Evolutionary conservation across 1,140 invertebrate genomes (phyloP), one percentile per base, ranked within the genome.

Genomic region (Dreissena rostriformis): DNA sequence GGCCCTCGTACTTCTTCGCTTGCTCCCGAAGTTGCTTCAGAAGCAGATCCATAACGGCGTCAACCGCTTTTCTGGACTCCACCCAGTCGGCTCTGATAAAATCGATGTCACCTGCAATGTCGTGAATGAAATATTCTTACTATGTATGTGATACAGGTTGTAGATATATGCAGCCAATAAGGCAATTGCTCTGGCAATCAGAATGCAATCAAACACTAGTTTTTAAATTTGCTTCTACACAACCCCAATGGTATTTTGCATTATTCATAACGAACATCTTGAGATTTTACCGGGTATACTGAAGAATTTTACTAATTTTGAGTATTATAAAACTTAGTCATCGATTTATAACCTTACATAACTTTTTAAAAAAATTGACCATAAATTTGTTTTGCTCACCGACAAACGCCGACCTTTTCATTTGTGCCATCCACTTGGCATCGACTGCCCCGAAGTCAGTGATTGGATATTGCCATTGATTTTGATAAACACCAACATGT

Each of bases 391-490:
- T 15, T 19, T 28, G 17, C 28, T 15, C 71, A 81, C 78, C 78
- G 61, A 81, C 29, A 81, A 71, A 81, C 12, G 1, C 52, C 15
- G 78, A 81, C 15, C 67, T 55, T 51, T 61, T 81, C 53, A 81
- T 24, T 51, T 61, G 29, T 19, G 22, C 68, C 6, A 63, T 15
- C 78, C 78, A 72, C 15, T 71, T 17, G 28, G 10, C 19, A 24
- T 61, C 57, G 24, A 14, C 57, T n/a, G 6, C 22, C 17, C 67
- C 68, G 63, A 57, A 81, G 2, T 72, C 53, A 29, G 78, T 72
- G 49, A 72, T 28, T 49, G 78, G 78, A 22, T 29, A 57, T 24
- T 63, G 67, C 78, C 78, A 81, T 24, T 81, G 67, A 26, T 81
- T 81, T 39, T 39, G 39, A 8, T 39, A 39, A 39, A 39, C 39